phyloP scores from a whole-genome alignment of 2,888 invertebrate species.

The Agrochola circellaris region DNA sequence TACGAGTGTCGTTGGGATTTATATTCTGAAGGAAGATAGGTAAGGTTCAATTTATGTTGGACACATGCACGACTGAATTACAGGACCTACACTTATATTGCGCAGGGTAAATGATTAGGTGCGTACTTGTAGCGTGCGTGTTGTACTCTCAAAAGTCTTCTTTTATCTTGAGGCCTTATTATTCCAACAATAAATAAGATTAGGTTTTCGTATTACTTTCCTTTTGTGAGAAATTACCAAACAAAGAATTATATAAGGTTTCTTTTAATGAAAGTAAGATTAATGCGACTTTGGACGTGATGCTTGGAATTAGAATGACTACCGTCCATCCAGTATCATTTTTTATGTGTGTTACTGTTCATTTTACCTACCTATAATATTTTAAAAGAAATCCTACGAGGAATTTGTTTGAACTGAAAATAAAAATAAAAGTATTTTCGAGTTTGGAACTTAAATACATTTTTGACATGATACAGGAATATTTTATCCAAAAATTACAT shows the following conservation, averaged over 20 bases:
- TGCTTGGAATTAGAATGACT: not conserved
- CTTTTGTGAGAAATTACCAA: slow-evolving; percentile 49
- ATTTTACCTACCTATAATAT: not conserved
- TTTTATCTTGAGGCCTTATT: slow-evolving; percentile 40
- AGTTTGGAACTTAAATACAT: not conserved
- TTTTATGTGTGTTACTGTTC: not conserved
- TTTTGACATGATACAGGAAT: not conserved
- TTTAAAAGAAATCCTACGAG: not conserved
- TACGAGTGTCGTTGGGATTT: slow-evolving; percentile 35
- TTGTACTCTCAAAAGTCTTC: slow-evolving; percentile 56
- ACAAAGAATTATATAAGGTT: slow-evolving; percentile 44
- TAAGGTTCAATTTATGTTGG: slow-evolving; percentile 64
- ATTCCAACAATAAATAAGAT: slow-evolving; percentile 54
- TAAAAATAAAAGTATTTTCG: not conserved
- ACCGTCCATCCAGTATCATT: not conserved
- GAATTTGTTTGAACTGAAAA: not conserved
- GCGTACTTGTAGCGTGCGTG: slow-evolving; percentile 62
- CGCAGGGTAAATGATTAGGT: slow-evolving; percentile 73
- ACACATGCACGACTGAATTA: slow-evolving; percentile 68
- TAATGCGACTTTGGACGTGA: not conserved
- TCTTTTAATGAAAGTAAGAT: slow-evolving; percentile 26
- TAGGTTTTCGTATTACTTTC: slow-evolving; percentile 53
- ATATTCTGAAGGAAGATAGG: slow-evolving; percentile 12
- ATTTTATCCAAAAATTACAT: not conserved
- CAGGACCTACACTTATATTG: slow-evolving; percentile 59